A percentile compares a stretch with the other conserved stretches of the same genome.
phyloP scores from a whole-genome alignment of 2,797 vertebrate genomes.

The Thamnophis elegans region DNA sequence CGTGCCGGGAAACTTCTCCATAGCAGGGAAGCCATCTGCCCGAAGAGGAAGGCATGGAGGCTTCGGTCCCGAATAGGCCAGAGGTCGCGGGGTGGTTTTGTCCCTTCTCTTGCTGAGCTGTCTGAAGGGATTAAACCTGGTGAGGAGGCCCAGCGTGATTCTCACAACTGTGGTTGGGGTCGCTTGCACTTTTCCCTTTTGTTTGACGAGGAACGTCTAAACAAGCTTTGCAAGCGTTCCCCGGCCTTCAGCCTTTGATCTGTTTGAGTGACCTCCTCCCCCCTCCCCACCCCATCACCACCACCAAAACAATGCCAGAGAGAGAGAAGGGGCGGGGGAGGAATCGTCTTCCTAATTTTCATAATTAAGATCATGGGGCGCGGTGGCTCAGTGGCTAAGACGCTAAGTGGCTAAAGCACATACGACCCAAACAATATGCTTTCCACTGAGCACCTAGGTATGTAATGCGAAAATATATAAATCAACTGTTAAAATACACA shows the following conservation, averaged over 20 bases:
- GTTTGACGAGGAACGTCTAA: constrained; percentile 21
- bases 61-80: not conserved
- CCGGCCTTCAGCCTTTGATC: constrained; percentile 21
- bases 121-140: not conserved
- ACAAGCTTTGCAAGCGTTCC: constrained; percentile 27
- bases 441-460: too few relatives aligned
- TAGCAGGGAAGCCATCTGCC: constrained; percentile 4
- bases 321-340: not conserved
- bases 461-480: too few relatives aligned
- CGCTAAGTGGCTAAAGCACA: too few relatives aligned
- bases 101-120: not conserved
- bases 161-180: not conserved
- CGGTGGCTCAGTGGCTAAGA: too few relatives aligned
- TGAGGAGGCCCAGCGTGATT: not conserved
- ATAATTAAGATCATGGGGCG: constrained; percentile 23
- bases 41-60: not conserved
- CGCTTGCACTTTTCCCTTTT: not conserved
- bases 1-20: not conserved
- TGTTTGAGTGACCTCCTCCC: constrained; percentile 16
- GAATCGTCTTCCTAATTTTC: constrained; percentile 45
- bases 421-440: too few relatives aligned
- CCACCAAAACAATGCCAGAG: constrained; percentile 9
- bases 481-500: not conserved
- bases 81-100: not conserved
- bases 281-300: not conserved